These are phyloP conservation scores for Muscina levida DNA, from an alignment of 2,888 invertebrate species.

Conservation along the genomic window DNA sequence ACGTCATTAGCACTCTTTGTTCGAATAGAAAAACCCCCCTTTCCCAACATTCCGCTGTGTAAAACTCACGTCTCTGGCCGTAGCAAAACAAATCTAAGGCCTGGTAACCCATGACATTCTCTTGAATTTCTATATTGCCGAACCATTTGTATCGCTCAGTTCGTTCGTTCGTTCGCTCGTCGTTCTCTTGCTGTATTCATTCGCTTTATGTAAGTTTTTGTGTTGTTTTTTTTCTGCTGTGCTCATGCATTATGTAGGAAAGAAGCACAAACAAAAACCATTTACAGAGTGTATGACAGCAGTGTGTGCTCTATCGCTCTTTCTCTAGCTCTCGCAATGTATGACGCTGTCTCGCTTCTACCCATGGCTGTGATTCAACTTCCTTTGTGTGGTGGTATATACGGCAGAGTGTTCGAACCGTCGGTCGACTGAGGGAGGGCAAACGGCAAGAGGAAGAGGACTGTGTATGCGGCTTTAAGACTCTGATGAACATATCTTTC, in stretches of 20 bases:
- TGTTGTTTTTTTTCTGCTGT: slow-evolving; percentile 57
- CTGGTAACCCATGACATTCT: slow-evolving; percentile 53
- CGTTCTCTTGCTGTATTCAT: slow-evolving; percentile 46
- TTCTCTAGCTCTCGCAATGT: slow-evolving; percentile 1
- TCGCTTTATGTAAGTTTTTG: slow-evolving; percentile 65
- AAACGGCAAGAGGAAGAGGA: slow-evolving; percentile 41
- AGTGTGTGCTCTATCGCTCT: slow-evolving; percentile 41
- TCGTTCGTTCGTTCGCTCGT: slow-evolving; percentile 50
- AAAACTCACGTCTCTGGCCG: slow-evolving; percentile 11
- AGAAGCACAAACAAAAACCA: slow-evolving; percentile 54
- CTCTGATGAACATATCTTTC: slow-evolving; percentile 75
- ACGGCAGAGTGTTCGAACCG: slow-evolving; percentile 37
- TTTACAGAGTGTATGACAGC: slow-evolving; percentile 59
- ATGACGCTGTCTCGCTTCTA: slow-evolving; percentile 46
- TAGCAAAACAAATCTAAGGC: slow-evolving; percentile 4
- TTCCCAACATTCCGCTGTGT: too few relatives aligned
- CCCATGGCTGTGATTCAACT: slow-evolving; percentile 48
- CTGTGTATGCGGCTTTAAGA: slow-evolving; percentile 64
- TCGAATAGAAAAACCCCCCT: too few relatives aligned
- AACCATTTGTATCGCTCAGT: slow-evolving; percentile 56
- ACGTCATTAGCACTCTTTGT: too few relatives aligned
- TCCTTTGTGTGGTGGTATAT: slow-evolving; percentile 63
- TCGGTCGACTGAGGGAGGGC: slow-evolving; percentile 20
- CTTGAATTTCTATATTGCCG: slow-evolving; percentile 29
- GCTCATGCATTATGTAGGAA: slow-evolving; percentile 63